These are phyloP conservation scores for Brenthis hecate DNA, from an alignment of 2,888 invertebrate species.

Conservation along the genomic window DNA sequence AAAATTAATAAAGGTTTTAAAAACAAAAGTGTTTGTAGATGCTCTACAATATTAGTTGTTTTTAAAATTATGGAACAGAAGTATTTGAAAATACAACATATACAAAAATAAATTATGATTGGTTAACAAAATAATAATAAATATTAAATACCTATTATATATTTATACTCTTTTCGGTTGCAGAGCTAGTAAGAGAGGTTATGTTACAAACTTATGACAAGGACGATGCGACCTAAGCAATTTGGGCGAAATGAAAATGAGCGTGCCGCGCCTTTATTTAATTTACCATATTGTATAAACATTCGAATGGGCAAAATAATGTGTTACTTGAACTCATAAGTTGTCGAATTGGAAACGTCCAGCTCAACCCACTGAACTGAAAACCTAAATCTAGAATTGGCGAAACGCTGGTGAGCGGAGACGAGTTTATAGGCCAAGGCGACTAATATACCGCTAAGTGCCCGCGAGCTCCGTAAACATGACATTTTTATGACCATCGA, in stretches of 20 bases:
- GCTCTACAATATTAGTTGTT: too few relatives aligned
- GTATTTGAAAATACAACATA: too few relatives aligned
- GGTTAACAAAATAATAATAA: too few relatives aligned
- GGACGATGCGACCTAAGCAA: constrained; percentile 9
- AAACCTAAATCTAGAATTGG: constrained; percentile 82
- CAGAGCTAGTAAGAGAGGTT: neutral
- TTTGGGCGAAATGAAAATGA: constrained; percentile 1
- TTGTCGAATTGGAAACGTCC: constrained; percentile 60
- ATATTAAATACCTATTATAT: too few relatives aligned
- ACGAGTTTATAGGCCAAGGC: constrained; percentile 77
- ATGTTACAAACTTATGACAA: neutral
- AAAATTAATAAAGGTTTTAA: too few relatives aligned
- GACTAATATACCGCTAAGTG: constrained; percentile 56
- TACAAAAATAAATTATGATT: too few relatives aligned
- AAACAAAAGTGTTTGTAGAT: too few relatives aligned
- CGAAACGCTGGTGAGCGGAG: constrained; percentile 67
- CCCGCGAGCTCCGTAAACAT: constrained; percentile 44
- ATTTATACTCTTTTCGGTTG: too few relatives aligned
- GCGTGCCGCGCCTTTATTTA: constrained; percentile 24
- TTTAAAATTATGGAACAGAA: too few relatives aligned
- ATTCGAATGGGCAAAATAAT: constrained; percentile 22
- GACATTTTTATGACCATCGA: constrained; percentile 42
- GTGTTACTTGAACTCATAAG: constrained; percentile 37
- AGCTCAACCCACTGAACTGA: constrained; percentile 75
- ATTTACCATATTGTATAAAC: constrained; percentile 22